A percentile compares a stretch with the other conserved stretches of the same genome.
These are phyloP conservation scores for Vidua macroura DNA, from an alignment of 2,113 vertebrate genomes.

Conservation along the genomic window DNA sequence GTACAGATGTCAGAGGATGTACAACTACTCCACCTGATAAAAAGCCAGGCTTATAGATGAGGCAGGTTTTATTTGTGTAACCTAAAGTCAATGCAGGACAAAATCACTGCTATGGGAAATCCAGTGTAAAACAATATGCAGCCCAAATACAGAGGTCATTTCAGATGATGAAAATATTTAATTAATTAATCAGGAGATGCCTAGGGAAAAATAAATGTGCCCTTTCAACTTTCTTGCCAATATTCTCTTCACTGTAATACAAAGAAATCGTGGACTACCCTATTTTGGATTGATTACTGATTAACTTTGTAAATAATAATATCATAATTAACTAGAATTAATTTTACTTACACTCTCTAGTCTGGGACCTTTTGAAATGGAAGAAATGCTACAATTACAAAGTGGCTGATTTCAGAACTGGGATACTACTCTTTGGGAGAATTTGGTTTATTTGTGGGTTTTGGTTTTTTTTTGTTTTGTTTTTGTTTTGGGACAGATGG, in stretches of 20 bases:
- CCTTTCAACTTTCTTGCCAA: constrained; percentile 4
- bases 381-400: not conserved
- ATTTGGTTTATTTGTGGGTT: not conserved
- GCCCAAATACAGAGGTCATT: constrained; percentile 17
- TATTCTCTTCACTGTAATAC: constrained; percentile 16
- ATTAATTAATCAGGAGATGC: constrained; percentile 46
- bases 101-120: not conserved
- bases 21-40: not conserved
- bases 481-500: rapidly evolving
- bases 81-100: not conserved
- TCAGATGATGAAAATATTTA: constrained; percentile 35
- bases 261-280: not conserved
- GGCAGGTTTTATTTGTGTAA: not conserved
- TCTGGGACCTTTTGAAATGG: not conserved
- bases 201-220: constrained; percentile 32
- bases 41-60: not conserved
- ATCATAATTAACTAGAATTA: constrained; percentile 28
- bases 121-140: not conserved
- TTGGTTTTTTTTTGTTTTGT: not conserved
- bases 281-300: constrained; percentile 36
- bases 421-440: not conserved
- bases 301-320: constrained; percentile 24
- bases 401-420: not conserved
- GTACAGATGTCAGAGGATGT: not conserved
- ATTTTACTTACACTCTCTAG: constrained; percentile 35